phyloP scores from a whole-genome alignment of 2,888 invertebrate genomes.

The Platerodrilus igneus region DNA sequence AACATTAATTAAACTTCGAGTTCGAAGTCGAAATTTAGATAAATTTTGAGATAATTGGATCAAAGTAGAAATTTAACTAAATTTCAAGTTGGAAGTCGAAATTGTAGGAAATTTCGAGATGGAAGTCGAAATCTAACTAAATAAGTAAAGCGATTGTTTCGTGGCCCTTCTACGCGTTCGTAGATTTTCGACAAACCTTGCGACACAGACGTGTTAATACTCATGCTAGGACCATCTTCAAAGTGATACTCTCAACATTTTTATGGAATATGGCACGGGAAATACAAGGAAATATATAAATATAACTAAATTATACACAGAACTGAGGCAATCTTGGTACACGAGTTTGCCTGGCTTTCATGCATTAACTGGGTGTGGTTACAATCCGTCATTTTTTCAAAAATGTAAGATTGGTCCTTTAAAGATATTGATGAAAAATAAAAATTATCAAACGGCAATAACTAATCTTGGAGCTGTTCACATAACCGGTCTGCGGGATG shows the following conservation, averaged over 20 bases:
- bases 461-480: slow-evolving; percentile 7
- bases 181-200: background rate
- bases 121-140: no score
- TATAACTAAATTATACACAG: slow-evolving; percentile 16
- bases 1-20: no score
- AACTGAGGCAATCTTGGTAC: slow-evolving; percentile 22
- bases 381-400: slow-evolving; percentile 20
- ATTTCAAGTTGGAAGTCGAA: no score
- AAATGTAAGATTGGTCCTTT: slow-evolving; percentile 15
- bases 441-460: slow-evolving; percentile 12
- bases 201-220: slow-evolving; percentile 2
- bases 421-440: slow-evolving; percentile 1
- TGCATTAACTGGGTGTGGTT: slow-evolving; percentile 25
- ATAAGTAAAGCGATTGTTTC: no score
- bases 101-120: no score
- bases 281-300: slow-evolving; percentile 16
- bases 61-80: no score
- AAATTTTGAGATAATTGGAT: no score
- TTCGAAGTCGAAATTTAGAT: no score
- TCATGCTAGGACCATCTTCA: slow-evolving; percentile 1
- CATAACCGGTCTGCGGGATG: slow-evolving; percentile 3
- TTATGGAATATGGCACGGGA: slow-evolving; percentile 1
- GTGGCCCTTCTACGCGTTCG: no score
- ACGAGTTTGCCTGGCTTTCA: slow-evolving; percentile 25
- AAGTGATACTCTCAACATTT: background rate